These are phyloP conservation scores for Hipparchia semele DNA, from an alignment of 2,888 invertebrate genomes.

Conservation along the genomic window DNA sequence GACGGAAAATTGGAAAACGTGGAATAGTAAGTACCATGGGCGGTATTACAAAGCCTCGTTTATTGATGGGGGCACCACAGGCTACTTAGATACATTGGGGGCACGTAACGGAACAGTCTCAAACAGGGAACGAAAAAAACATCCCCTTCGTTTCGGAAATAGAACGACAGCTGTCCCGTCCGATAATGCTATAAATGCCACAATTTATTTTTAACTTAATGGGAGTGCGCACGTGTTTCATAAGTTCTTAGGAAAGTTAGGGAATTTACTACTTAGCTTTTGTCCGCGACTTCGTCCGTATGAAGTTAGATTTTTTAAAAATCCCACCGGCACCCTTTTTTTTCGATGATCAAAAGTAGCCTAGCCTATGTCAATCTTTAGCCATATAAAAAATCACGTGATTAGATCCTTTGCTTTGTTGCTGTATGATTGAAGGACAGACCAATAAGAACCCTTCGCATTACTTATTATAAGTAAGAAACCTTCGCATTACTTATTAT, in stretches of 20 bases:
- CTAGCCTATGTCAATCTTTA: no score
- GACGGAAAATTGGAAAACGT: slow-evolving; percentile 16
- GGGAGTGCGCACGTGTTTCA: slow-evolving; percentile 54
- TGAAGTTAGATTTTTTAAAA: no score
- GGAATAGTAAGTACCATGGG: slow-evolving; percentile 11
- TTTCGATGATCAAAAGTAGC: no score
- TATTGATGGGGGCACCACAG: slow-evolving; percentile 32
- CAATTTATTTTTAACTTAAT: slow-evolving; percentile 58
- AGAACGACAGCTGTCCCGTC: slow-evolving; percentile 72
- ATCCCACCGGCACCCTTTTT: no score
- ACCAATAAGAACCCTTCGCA: no score
- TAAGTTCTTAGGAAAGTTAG: slow-evolving; percentile 5
- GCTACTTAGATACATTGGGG: slow-evolving; percentile 6
- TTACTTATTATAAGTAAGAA: no score
- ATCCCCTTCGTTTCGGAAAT: slow-evolving; percentile 70
- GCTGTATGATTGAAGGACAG: no score
- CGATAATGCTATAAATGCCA: slow-evolving; percentile 64
- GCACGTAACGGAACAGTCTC: slow-evolving; percentile 48
- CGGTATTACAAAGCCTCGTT: slow-evolving; percentile 31
- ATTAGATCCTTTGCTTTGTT: no score
- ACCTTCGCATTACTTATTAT: no score
- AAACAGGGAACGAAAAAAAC: slow-evolving; percentile 47
- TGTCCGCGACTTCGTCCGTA: no score
- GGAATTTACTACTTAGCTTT: neutral
- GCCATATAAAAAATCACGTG: no score